Evolutionary conservation across 2,797 vertebrate genomes (phyloP), one percentile per base, ranked within the genome.

Genomic region (Scleropages formosus): DNA sequence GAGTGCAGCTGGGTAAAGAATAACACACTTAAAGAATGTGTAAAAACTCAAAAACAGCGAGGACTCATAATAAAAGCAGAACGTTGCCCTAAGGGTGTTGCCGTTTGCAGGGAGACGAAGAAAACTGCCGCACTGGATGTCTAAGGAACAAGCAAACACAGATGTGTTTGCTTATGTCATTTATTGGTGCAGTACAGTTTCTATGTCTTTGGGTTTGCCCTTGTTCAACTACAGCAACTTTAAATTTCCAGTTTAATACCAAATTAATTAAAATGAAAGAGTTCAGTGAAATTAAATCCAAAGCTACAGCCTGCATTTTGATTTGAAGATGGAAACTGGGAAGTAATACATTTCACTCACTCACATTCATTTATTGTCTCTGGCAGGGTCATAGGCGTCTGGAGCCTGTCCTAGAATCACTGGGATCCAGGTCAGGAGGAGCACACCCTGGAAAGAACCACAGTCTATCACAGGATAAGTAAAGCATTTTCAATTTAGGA

Each of bases 21-120:
- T 44, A 63, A 61, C 68, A 70, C 76, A 10, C 66, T 81, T 77
- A 78, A 77, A 82, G 59, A 60, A 72, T 76, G 79, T 64, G 77
- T 83, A 73, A 79, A 77, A 82, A 81, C 80, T 83, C 84, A 51
- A 80, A 81, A 87, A 79, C 80, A 75, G 77, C 81, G 83, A 75
- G 0, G 22, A 77, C 80, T 78, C 82, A 79, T 8, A 4, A 79
- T 66, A 84, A 75, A 74, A 77, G 72, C 73, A 77, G 77, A 22
- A 0, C 80, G n/a, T n/a, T n/a, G 56, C 73, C 84, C 79, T 53
- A 1, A 15, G 73, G 81, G 80, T 46, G 4, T 61, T 1, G 71
- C 69, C 77, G 75, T 78, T 78, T 82, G 79, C 82, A 82, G 81
- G 80, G 81, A 85, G 83, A 47, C 46, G 24, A 24, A 20, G n/a